Base-by-base conservation (phyloP, 2,113 vertebrate genomes). In the Chaetorhynchus papuensis region DNA sequence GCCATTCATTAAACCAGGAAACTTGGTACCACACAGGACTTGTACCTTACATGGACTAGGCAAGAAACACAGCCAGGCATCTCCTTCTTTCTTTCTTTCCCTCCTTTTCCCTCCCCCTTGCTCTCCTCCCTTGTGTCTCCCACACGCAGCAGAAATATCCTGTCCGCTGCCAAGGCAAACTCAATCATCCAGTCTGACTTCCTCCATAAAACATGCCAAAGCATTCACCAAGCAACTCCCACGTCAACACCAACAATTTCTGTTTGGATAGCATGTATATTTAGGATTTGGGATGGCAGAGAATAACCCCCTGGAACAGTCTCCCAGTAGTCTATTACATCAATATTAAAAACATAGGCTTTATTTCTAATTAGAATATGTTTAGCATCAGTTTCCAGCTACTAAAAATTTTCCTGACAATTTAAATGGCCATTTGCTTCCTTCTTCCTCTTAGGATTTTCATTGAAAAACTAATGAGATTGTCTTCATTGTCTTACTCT, bases 141-240 rank as follows among this genome's bases (percentile, higher is more conserved):
- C 85, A 94, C 85, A 86, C 78, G 56, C 35, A 77, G 66, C 54
- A 95, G 92, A 90, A 95, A 87, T 87, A 91, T 52, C 87, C 30
- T 11, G 27, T 70, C 54, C 0, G 0, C 82, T 93, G 93, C 92
- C 82, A 92, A 94, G 83, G 61, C 52, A 94, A 94, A 95, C 86
- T 94, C 10, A 19, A 79, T 95, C 87, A 96, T 94, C 93, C 92
- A 64, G 84, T 96, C 79, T 93, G 87, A 94, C 82, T 96, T 97
- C 87, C 79, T 66, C 64, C 79, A 75, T 86, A 90, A 89, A 94
- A 90, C 60, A 90, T 52, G 56, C 68, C 85, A 95, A 92, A 88
- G 81, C 53, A 78, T 90, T 93, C 93, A 93, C 80, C 64, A 54
- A 83, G 56, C 83, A 83, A 81, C 79, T 95, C 79, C 85, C 69